Conservation (phyloP, 2,113 vertebrate species). For the Taurulus bubalis region DNA sequence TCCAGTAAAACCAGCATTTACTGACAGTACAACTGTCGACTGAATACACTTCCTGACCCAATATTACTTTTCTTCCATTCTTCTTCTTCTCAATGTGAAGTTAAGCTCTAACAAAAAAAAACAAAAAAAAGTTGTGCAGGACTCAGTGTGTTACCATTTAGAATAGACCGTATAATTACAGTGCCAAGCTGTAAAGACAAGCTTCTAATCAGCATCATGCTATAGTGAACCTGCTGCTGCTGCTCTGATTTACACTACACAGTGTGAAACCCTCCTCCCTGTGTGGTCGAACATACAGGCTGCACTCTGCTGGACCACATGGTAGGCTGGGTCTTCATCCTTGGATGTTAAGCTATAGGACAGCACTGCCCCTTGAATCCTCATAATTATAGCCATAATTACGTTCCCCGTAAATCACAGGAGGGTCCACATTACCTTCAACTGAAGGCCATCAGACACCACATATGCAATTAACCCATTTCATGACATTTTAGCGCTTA, state of each 20-base stretch:
- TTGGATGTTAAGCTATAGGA: conserved; percentile 51
- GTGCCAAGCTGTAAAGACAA: conserved; percentile 32
- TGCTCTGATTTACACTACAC: not conserved
- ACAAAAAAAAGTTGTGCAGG: not conserved
- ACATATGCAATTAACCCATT: conserved; percentile 2
- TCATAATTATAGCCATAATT: conserved; percentile 67
- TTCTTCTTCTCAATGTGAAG: conserved; percentile 1
- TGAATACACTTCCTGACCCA: conserved; percentile 19
- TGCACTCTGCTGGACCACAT: conserved; percentile 47
- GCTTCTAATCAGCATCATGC: conserved; percentile 61
- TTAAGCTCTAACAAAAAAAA: not conserved
- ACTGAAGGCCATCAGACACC: conserved; percentile 20
- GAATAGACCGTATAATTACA: conserved; percentile 44
- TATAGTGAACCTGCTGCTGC: conserved; percentile 29
- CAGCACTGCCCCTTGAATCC: conserved; percentile 21
- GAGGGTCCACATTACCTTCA: conserved; percentile 19
- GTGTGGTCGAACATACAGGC: conserved; percentile 60
- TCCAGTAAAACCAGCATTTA: conserved; percentile 59
- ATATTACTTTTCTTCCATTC: conserved; percentile 12
- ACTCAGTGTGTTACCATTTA: conserved; percentile 15
- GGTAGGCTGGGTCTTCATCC: conserved; percentile 44
- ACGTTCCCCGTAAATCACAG: conserved; percentile 42
- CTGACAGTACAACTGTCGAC: conserved; percentile 17
- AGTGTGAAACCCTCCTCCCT: conserved; percentile 15
- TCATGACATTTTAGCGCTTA: not conserved